Evolutionary conservation across 2,888 invertebrate genomes (phyloP), one percentile per base, ranked within the genome.

Genomic region (Helicoverpa assulta): DNA sequence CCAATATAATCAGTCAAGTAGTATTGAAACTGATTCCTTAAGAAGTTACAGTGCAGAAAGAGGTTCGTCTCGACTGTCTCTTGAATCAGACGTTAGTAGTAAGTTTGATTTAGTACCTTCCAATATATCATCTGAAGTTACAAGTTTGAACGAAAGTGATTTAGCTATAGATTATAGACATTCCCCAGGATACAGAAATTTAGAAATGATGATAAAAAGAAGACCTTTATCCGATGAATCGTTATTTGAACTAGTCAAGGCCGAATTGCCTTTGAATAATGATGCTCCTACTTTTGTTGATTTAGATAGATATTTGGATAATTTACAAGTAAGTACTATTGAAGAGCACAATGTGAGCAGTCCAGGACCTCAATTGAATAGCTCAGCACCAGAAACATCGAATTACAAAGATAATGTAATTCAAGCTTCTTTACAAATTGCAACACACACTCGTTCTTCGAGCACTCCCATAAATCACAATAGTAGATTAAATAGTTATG

Each of bases 151-250:
- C 78, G 95, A 91, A 82, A 92, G 89, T 74, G 95, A 95, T 64
- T 92, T 95, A 57, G 96, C 96, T 73, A 92, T 96, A 4, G 97
- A 97, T 80, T 92, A 97, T 7, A 93, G 97, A 68, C 91, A 94
- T 85, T 88, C 92, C 2, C 88, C 91, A 69, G 87, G 83, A 26
- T 94, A 93, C 77, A 95, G 94, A 78, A 96, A 96, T 73, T 95
- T 96, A 52, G 97, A 97, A 83, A 94, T 96, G 33, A 96, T 97
- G 81, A 90, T 97, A 53, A 98, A 97, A 84, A 95, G 98, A 60
- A 94, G 98, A 78, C 98, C 98, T 0, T 96, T 98, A 5, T 98
- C 98, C 21, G 97, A 97, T 86, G 97, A 98, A 82, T 97, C 97
- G 58, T 93, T 97, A 53, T 97, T 97, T 86, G 97, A 97, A 87